Conservation (phyloP, 2,113 vertebrate species). For the Phaethon lepturus region DNA sequence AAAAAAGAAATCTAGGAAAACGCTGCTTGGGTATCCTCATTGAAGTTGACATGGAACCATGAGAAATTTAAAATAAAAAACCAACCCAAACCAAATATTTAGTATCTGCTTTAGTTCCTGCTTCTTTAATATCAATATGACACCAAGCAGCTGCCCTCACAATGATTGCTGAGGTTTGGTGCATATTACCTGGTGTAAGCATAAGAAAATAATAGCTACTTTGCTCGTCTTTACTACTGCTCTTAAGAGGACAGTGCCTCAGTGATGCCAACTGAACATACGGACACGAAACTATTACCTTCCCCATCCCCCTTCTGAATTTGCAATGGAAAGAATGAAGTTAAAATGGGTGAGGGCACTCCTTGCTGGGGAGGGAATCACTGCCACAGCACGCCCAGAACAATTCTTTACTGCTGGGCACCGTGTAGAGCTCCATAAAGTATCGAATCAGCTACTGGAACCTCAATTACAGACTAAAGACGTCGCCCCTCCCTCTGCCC, state of each 20-base stretch:
- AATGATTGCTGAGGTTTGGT: not conserved
- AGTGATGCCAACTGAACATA: accelerated
- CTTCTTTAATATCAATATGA: not conserved
- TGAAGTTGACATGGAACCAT: not conserved
- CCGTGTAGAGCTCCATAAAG: accelerated
- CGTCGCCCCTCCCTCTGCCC: not conserved
- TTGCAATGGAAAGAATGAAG: not conserved
- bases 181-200: not conserved
- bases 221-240: not conserved
- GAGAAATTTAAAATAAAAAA: not conserved
- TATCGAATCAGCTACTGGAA: not conserved
- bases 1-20: not conserved
- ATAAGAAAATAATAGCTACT: not conserved
- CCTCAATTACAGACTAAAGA: not conserved
- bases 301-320: not conserved
- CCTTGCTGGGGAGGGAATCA: not conserved
- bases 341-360: not conserved
- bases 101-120: not conserved
- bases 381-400: not conserved
- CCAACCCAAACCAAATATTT: not conserved
- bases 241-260: not conserved
- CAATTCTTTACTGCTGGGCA: not conserved
- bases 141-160: not conserved
- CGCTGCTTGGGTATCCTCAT: not conserved
- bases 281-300: accelerated